A percentile compares a stretch with the other conserved stretches of the same genome.
phyloP scores from a whole-genome alignment of 2,888 invertebrate species.

The Macrophya annulata region DNA sequence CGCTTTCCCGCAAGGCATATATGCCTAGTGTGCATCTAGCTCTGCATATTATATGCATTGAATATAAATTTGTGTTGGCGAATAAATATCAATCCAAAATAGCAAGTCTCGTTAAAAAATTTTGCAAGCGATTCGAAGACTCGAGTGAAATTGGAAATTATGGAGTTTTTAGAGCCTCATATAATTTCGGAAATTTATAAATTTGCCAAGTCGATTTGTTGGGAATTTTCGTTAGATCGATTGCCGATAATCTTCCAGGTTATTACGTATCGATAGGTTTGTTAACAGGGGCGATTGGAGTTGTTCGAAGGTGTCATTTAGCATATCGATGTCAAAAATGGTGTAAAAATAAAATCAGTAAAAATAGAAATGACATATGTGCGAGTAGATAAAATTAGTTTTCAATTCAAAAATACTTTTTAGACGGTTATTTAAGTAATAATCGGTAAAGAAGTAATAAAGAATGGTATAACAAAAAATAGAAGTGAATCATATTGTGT shows the following conservation, averaged over 20 bases:
- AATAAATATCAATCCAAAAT: slow-evolving; percentile 17
- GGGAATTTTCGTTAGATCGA: neutral
- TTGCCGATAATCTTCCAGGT: neutral
- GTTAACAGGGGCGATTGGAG: neutral
- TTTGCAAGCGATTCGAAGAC: slow-evolving; percentile 18
- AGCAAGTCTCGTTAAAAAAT: neutral
- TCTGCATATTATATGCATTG: neutral
- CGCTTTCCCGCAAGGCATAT: neutral
- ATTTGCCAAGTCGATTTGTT: neutral
- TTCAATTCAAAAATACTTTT: neutral
- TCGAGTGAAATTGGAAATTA: slow-evolving; percentile 14
- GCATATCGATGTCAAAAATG: neutral
- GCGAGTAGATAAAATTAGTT: neutral
- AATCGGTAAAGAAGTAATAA: neutral
- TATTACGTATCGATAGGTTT: neutral
- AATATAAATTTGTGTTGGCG: slow-evolving; percentile 28
- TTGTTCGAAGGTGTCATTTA: slow-evolving; percentile 16
- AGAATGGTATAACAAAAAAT: neutral
- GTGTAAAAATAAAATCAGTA: neutral
- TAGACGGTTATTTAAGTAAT: neutral
- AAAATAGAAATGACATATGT: neutral
- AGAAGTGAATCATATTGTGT: neutral
- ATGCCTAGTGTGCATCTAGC: neutral
- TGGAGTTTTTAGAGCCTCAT: neutral
- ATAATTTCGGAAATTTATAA: neutral